A percentile compares a stretch with the other conserved stretches of the same genome.
Conservation (phyloP, 2,888 invertebrate genomes). For the Hermaeophaga mercurialis region DNA sequence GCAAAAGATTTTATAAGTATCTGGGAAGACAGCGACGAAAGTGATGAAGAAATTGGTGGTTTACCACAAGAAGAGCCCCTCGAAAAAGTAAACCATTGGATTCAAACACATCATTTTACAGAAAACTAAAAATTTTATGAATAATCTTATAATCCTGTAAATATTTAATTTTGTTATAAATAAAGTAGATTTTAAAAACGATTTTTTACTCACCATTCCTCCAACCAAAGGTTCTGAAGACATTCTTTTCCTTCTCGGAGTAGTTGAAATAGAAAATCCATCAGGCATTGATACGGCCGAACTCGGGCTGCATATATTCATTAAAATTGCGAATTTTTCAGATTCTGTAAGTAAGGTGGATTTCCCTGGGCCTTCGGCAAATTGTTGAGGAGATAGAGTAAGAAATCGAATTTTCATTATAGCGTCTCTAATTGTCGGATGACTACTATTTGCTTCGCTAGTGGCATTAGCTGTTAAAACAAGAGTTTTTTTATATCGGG, state of each 20-base stretch:
- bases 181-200: no score
- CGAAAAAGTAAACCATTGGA: slow-evolving; percentile 45
- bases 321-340: slow-evolving; percentile 79
- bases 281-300: slow-evolving; percentile 74
- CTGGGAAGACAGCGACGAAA: slow-evolving; percentile 41
- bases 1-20: slow-evolving; percentile 41
- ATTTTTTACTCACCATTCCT: slow-evolving; percentile 20
- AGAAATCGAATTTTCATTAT: slow-evolving; percentile 80
- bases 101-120: slow-evolving; percentile 37
- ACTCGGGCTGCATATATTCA: slow-evolving; percentile 78
- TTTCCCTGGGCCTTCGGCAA: slow-evolving; percentile 80
- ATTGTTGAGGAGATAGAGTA: slow-evolving; percentile 79
- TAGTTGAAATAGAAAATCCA: slow-evolving; percentile 68
- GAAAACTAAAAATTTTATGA: not conserved
- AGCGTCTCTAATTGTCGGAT: slow-evolving; percentile 65
- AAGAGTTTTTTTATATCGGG: no score
- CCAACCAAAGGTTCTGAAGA: slow-evolving; percentile 18
- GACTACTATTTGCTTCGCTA: slow-evolving; percentile 41
- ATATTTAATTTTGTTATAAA: no score
- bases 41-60: slow-evolving; percentile 29
- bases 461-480: slow-evolving; percentile 31
- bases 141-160: no score
- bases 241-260: slow-evolving; percentile 57
- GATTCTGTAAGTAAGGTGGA: slow-evolving; percentile 75
- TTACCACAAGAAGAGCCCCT: slow-evolving; percentile 39